These are phyloP conservation scores for Calliopsis andreniformis DNA, from an alignment of 1,140 invertebrate species.

Conservation along the genomic window DNA sequence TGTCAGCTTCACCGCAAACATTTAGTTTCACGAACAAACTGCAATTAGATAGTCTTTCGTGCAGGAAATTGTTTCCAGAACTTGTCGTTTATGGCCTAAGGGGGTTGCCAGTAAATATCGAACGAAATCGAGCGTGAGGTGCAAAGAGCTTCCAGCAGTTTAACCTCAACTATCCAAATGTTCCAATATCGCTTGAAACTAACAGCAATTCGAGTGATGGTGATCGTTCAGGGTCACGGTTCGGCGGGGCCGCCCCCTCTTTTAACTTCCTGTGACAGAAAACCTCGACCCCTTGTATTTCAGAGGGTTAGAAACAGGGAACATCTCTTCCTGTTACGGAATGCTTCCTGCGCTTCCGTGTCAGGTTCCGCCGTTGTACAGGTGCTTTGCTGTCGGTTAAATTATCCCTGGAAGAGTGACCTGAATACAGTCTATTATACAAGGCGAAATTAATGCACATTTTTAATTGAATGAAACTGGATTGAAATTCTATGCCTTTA, in stretches of 20 bases:
- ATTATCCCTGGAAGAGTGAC: not conserved
- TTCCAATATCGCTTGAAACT: conserved; percentile 40
- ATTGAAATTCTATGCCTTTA: too few relatives aligned
- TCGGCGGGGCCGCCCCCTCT: conserved; percentile 51
- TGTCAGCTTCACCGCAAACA: not conserved
- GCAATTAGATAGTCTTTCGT: not conserved
- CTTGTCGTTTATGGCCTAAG: not conserved
- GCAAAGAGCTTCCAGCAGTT: conserved; percentile 43
- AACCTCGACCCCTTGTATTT: conserved; percentile 68
- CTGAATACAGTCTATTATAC: not conserved
- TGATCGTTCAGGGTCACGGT: conserved; percentile 53
- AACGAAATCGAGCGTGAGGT: conserved; percentile 54
- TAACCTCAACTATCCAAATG: conserved; percentile 38
- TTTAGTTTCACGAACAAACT: not conserved
- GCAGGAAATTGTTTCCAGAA: not conserved
- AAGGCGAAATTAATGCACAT: too few relatives aligned
- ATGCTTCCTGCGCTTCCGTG: conserved; percentile 63
- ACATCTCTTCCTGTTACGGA: conserved; percentile 69
- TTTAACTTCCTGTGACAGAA: conserved; percentile 69
- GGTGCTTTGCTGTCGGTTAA: conserved; percentile 42
- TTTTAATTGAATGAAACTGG: too few relatives aligned
- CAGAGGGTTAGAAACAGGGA: conserved; percentile 61
- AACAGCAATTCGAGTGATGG: conserved; percentile 59
- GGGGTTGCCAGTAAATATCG: conserved; percentile 29
- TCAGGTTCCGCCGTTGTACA: conserved; percentile 51